These are phyloP conservation scores for Todiramphus saurophagus DNA, from an alignment of 2,113 vertebrate genomes.

Conservation along the genomic window DNA sequence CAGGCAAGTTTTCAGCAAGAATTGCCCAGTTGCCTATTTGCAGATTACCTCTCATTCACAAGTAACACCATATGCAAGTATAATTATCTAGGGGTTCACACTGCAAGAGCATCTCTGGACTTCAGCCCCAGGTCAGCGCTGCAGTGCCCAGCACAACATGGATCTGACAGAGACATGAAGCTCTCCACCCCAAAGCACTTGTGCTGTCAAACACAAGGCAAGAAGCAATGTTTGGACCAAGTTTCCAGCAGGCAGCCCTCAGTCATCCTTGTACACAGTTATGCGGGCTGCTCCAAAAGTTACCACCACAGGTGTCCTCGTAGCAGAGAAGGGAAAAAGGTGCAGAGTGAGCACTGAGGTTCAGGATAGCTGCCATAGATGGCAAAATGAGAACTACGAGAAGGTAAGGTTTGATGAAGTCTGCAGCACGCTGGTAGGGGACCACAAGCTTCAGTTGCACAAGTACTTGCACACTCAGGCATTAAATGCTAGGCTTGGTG, in stretches of 20 bases:
- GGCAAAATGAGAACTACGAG: not conserved
- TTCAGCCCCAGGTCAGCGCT: not conserved
- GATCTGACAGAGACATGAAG: not conserved
- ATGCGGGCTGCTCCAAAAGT: not conserved
- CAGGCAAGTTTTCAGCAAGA: constrained; percentile 30
- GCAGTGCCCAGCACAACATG: not conserved
- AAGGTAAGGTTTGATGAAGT: not conserved
- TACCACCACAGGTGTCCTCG: not conserved
- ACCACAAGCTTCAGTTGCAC: not conserved
- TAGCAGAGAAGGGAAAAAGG: not conserved
- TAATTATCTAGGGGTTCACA: not conserved
- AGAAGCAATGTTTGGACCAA: not conserved
- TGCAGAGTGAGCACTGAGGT: not conserved
- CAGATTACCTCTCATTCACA: not conserved
- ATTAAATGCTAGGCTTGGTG: accelerated
- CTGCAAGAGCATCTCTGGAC: not conserved
- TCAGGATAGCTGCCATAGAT: not conserved
- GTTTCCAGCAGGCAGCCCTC: not conserved
- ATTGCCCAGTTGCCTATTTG: not conserved
- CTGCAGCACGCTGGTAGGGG: not conserved
- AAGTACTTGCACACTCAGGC: not conserved
- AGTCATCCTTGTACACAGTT: not conserved
- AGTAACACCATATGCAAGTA: not conserved
- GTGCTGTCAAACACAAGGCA: not conserved
- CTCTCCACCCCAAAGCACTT: not conserved